These are phyloP conservation scores for Auanema sp. DNA, from an alignment of 2,888 invertebrate genomes.

Conservation along the genomic window DNA sequence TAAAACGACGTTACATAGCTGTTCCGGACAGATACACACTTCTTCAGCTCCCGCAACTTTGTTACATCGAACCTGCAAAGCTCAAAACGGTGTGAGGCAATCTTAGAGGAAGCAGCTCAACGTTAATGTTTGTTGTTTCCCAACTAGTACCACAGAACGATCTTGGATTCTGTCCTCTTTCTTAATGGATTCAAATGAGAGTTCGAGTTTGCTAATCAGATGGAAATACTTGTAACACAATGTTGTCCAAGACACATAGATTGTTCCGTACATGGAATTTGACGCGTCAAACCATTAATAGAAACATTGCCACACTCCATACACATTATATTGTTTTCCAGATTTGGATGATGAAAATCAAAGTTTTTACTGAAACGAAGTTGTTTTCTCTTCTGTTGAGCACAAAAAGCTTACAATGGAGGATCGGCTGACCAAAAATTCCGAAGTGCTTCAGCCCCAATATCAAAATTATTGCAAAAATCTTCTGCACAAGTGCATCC, in stretches of 20 bases:
- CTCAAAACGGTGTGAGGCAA: not conserved
- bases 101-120: not conserved
- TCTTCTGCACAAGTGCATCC: conserved; percentile 16
- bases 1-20: conserved; percentile 37
- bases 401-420: conserved; percentile 14
- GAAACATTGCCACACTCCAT: conserved; percentile 38
- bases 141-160: conserved; percentile 32
- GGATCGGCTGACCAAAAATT: conserved; percentile 9
- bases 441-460: conserved; percentile 11
- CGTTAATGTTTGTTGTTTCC: conserved; percentile 13
- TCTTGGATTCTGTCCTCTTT: conserved; percentile 24
- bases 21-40: conserved; percentile 35
- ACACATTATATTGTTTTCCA: conserved; percentile 22
- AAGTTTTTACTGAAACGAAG: not conserved
- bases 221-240: conserved; percentile 28
- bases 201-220: not conserved
- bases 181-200: conserved; percentile 13
- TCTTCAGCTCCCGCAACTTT: conserved; percentile 17
- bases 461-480: conserved; percentile 18
- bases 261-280: conserved; percentile 32
- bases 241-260: conserved; percentile 34
- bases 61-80: conserved; percentile 28
- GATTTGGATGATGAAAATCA: not conserved
- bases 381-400: not conserved
- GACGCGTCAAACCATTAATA: conserved; percentile 20